These are phyloP conservation scores for Oreochromis aureus DNA, from an alignment of 2,113 vertebrate genomes.

Conservation along the genomic window DNA sequence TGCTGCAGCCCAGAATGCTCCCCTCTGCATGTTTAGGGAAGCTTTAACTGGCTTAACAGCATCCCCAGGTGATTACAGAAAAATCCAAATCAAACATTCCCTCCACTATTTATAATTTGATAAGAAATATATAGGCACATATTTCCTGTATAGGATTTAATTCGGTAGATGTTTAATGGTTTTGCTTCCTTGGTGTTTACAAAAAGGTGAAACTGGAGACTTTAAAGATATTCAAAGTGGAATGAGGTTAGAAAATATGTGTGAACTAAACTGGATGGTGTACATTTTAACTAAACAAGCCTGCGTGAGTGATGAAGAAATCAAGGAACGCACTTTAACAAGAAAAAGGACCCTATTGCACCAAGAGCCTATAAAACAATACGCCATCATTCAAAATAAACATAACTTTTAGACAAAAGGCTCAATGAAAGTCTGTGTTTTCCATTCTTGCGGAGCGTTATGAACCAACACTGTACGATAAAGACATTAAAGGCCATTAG, in stretches of 20 bases:
- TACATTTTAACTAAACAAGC: not conserved
- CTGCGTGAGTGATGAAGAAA: not conserved
- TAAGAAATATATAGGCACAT: not conserved
- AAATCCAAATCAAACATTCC: not conserved
- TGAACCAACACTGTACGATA: fast-evolving
- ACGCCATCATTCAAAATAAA: not conserved
- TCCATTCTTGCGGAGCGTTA: not conserved
- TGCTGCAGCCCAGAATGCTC: not conserved
- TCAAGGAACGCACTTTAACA: not conserved
- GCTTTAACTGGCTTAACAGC: not conserved
- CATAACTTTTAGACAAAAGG: not conserved
- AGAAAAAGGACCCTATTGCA: not conserved
- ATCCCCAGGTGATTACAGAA: not conserved
- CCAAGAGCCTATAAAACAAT: not conserved
- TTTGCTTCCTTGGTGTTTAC: not conserved
- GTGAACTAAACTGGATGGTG: not conserved
- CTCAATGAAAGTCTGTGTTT: not conserved
- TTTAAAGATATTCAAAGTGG: not conserved
- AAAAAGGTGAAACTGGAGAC: not conserved
- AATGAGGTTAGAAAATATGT: not conserved
- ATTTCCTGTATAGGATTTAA: not conserved
- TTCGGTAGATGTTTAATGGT: not conserved
- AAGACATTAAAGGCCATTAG: not conserved
- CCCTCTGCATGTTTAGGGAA: not conserved
- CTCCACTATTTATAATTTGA: not conserved